Conservation (phyloP, 2,797 vertebrate species). For the Psittacula echo region DNA sequence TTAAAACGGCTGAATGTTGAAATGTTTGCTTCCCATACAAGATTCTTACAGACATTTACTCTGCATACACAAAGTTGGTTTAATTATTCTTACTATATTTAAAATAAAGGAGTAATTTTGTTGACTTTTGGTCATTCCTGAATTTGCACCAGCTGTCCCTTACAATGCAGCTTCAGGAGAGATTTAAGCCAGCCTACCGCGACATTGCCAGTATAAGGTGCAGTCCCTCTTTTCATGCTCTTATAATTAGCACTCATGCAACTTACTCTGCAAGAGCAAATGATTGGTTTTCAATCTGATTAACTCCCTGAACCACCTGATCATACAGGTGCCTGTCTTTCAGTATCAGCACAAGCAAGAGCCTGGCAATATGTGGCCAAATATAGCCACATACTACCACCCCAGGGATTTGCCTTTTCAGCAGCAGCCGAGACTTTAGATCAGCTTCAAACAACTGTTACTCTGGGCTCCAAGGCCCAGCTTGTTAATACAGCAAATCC, state of each 20-base stretch:
- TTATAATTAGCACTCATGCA: not conserved
- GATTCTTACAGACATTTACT: not conserved
- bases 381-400: not conserved
- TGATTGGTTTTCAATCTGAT: not conserved
- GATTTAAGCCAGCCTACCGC: not conserved
- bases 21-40: not conserved
- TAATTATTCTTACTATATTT: not conserved
- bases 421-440: not conserved
- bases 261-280: not conserved
- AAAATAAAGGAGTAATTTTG: not conserved
- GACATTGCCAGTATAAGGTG: not conserved
- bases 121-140: not conserved
- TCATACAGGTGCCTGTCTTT: not conserved
- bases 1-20: not conserved
- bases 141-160: not conserved
- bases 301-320: not conserved
- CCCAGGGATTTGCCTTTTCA: not conserved
- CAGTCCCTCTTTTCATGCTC: not conserved
- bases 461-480: not conserved
- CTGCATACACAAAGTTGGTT: not conserved
- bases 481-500: conserved; percentile 19
- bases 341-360: not conserved
- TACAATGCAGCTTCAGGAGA: not conserved
- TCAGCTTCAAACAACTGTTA: not conserved
- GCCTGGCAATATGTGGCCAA: not conserved